A percentile compares a stretch with the other conserved stretches of the same genome.
Conservation (phyloP, 53 echinoderm and acorn worm species). For the Echinometra lucunter region DNA sequence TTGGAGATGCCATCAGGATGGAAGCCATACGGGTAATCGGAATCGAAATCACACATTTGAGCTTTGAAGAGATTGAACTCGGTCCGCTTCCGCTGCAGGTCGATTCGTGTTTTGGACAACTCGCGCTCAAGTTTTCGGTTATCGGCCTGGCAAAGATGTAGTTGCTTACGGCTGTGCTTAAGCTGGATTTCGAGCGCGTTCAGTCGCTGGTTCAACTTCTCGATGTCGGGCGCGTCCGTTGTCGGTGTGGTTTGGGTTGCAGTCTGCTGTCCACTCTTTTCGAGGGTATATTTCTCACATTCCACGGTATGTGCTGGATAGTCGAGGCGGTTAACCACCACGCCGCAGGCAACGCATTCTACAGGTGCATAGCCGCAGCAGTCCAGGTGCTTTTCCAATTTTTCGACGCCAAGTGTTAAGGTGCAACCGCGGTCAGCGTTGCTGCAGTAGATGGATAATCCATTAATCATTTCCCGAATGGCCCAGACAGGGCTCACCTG, state of each 20-base stretch:
- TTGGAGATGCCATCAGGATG: slow-evolving; percentile 84
- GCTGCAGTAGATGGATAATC: slow-evolving; percentile 79
- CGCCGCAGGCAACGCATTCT: slow-evolving; percentile 82
- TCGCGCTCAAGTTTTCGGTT: slow-evolving; percentile 84
- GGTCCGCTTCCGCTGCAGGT: slow-evolving; percentile 79
- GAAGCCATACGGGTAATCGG: slow-evolving; percentile 81
- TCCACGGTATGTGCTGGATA: slow-evolving; percentile 77
- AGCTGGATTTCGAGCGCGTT: slow-evolving; percentile 83
- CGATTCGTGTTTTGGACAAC: slow-evolving; percentile 72
- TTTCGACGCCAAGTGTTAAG: slow-evolving; percentile 80
- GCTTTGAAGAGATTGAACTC: slow-evolving; percentile 75
- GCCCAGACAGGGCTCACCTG: slow-evolving; percentile 91
- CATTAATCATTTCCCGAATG: slow-evolving; percentile 84
- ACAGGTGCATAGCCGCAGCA: slow-evolving; percentile 86
- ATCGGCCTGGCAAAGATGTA: slow-evolving; percentile 80
- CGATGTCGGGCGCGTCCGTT: slow-evolving; percentile 1
- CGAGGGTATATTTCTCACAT: slow-evolving; percentile 72
- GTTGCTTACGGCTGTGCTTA: slow-evolving; percentile 79
- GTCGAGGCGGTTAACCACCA: slow-evolving; percentile 77
- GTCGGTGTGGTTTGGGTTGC: slow-evolving; percentile 51
- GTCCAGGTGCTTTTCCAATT: slow-evolving; percentile 72
- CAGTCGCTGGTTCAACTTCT: slow-evolving; percentile 69
- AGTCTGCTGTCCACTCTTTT: slow-evolving; percentile 12
- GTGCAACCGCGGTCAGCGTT: slow-evolving; percentile 85
- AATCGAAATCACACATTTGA: slow-evolving; percentile 74